phyloP scores from a whole-genome alignment of 2,888 invertebrate species.

The Charanyca ferruginea region DNA sequence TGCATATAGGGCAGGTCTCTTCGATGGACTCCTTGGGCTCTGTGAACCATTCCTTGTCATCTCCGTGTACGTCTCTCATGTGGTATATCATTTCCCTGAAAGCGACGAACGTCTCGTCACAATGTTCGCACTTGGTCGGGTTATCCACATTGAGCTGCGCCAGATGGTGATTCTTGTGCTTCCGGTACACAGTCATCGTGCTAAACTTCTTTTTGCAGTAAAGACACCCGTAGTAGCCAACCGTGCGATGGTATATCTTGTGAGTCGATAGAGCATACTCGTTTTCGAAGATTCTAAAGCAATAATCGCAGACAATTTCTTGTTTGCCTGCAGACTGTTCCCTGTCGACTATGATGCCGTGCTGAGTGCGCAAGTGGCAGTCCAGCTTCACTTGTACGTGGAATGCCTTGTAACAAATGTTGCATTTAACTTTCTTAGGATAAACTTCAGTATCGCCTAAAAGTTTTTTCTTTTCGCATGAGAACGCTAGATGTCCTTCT shows the following conservation, averaged over 20 bases:
- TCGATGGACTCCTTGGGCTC: conserved; percentile 85
- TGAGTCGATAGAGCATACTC: conserved; percentile 83
- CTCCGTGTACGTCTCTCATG: conserved; percentile 86
- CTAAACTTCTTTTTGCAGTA: conserved; percentile 90
- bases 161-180: conserved; percentile 89
- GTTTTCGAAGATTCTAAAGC: conserved; percentile 87
- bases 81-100: conserved; percentile 89
- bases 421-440: conserved; percentile 85
- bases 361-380: conserved; percentile 86
- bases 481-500: conserved; percentile 86
- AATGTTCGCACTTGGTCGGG: conserved; percentile 87
- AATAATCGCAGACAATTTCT: conserved; percentile 86
- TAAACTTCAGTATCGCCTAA: conserved; percentile 85
- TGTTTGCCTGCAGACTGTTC: conserved; percentile 76
- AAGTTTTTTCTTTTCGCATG: conserved; percentile 85
- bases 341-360: conserved; percentile 75
- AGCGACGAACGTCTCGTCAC: conserved; percentile 90
- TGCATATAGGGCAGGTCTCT: conserved; percentile 84
- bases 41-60: conserved; percentile 87
- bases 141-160: conserved; percentile 84
- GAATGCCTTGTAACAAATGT: conserved; percentile 88
- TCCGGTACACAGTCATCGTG: conserved; percentile 85
- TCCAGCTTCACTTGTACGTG: conserved; percentile 88
- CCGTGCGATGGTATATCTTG: conserved; percentile 85
- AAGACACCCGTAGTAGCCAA: conserved; percentile 86